phyloP scores from a whole-genome alignment of 2,888 invertebrate genomes.

The Peribatodes rhomboidaria region DNA sequence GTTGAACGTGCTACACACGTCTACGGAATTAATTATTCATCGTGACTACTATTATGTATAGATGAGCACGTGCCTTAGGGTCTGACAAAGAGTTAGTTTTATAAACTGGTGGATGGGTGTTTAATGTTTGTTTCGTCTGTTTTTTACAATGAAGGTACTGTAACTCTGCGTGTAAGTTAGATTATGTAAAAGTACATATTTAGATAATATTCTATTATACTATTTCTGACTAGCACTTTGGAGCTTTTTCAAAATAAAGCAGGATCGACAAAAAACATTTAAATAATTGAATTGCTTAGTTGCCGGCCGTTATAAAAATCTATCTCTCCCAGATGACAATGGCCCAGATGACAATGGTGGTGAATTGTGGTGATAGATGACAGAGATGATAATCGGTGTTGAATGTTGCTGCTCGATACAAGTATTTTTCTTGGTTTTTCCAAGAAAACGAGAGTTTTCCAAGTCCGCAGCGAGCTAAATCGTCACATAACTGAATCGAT shows the following conservation, averaged over 20 bases:
- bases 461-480: neutral
- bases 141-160: neutral
- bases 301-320: too few species aligned
- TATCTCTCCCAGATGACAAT: too few species aligned
- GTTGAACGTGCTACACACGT: conserved; percentile 27
- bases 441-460: conserved; percentile 15
- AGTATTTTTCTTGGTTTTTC: neutral
- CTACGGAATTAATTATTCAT: conserved; percentile 36
- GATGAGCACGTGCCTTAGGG: conserved; percentile 28
- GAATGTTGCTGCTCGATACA: neutral
- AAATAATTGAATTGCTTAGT: too few species aligned
- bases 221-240: too few species aligned
- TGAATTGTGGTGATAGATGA: too few species aligned
- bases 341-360: too few species aligned
- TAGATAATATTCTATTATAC: too few species aligned
- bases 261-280: too few species aligned
- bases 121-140: conserved; percentile 5
- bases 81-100: conserved; percentile 26
- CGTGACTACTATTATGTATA: conserved; percentile 12
- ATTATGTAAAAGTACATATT: neutral
- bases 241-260: too few species aligned
- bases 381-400: too few species aligned
- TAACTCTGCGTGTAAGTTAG: too few species aligned
- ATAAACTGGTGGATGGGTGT: conserved; percentile 2
- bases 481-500: conserved; percentile 10